A percentile compares a stretch with the other conserved stretches of the same genome.
phyloP scores from a whole-genome alignment of 2,113 vertebrate species.

The Tetrao urogallus region DNA sequence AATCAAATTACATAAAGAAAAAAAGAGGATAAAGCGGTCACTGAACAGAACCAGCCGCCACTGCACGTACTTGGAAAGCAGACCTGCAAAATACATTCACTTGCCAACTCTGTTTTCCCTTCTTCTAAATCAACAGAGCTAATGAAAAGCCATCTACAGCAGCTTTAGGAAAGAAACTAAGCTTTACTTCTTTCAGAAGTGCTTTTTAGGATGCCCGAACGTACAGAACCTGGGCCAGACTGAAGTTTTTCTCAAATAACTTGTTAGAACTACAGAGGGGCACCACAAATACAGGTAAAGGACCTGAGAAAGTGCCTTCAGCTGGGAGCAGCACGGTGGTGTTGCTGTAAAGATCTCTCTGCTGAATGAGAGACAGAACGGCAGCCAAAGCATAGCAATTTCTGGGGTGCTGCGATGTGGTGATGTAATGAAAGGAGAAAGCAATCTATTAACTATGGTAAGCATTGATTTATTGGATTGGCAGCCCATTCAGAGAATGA shows the following conservation, averaged over 20 bases:
- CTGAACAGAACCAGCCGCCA: not conserved
- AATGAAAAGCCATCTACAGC: not conserved
- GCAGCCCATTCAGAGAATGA: not conserved
- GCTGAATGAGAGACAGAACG: not conserved
- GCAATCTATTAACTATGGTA: not conserved
- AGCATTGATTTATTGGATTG: not conserved
- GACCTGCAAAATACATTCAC: not conserved
- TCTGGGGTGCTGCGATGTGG: not conserved
- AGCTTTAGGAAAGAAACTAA: not conserved
- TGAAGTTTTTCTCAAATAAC: not conserved
- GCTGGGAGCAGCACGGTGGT: not conserved
- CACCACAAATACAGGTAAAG: not conserved
- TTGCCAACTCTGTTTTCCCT: not conserved
- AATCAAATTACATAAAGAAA: constrained; percentile 13
- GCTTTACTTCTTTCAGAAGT: not conserved
- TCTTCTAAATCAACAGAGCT: not conserved
- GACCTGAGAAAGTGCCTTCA: not conserved
- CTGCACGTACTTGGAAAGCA: not conserved
- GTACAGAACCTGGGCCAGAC: not conserved
- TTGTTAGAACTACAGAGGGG: not conserved
- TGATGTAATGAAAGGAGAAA: not conserved
- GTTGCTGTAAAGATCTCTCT: not conserved
- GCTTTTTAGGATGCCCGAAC: not conserved
- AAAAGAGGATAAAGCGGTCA: not conserved
- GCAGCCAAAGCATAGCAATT: not conserved